Conservation (phyloP, 2,888 invertebrate species). For the Hirtodrosophila duncani region DNA sequence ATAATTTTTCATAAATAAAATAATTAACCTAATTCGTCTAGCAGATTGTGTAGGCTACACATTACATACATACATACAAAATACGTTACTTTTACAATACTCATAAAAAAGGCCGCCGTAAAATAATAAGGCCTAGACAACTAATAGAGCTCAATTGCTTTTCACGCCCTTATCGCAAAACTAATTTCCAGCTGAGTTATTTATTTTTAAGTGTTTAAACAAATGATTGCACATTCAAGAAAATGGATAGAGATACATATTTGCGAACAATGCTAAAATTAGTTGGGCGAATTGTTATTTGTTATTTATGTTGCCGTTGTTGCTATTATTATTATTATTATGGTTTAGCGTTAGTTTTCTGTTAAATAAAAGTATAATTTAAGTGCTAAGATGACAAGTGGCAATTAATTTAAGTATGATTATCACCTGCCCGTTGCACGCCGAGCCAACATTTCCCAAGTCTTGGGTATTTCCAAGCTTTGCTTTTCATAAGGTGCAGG, state of each 20-base stretch:
- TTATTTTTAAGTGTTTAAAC: slow-evolving; percentile 32
- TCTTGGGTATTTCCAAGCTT: slow-evolving; percentile 59
- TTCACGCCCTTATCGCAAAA: slow-evolving; percentile 45
- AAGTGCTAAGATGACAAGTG: slow-evolving; percentile 71
- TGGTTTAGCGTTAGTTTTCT: slow-evolving; percentile 28
- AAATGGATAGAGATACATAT: slow-evolving; percentile 9
- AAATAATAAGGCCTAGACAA: slow-evolving; percentile 32
- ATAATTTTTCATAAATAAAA: slow-evolving; percentile 56
- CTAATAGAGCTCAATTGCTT: slow-evolving; percentile 64
- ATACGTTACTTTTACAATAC: slow-evolving; percentile 36
- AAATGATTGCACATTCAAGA: slow-evolving; percentile 53
- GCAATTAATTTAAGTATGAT: slow-evolving; percentile 72
- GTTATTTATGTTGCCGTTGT: not conserved
- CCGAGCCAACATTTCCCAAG: slow-evolving; percentile 12
- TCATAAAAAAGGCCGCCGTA: slow-evolving; percentile 36
- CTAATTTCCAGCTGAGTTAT: slow-evolving; percentile 46
- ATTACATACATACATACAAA: slow-evolving; percentile 23
- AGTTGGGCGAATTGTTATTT: slow-evolving; percentile 20
- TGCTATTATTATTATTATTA: slow-evolving; percentile 16
- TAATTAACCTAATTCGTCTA: slow-evolving; percentile 57
- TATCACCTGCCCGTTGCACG: slow-evolving; percentile 66
- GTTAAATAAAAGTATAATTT: slow-evolving; percentile 68
- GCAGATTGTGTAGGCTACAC: slow-evolving; percentile 15
- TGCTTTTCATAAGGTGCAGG: slow-evolving; percentile 45
- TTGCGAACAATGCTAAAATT: slow-evolving; percentile 38